A percentile compares a stretch with the other conserved stretches of the same genome.
phyloP scores from a whole-genome alignment of 2,113 vertebrate species.

The Peucedramus taeniatus region DNA sequence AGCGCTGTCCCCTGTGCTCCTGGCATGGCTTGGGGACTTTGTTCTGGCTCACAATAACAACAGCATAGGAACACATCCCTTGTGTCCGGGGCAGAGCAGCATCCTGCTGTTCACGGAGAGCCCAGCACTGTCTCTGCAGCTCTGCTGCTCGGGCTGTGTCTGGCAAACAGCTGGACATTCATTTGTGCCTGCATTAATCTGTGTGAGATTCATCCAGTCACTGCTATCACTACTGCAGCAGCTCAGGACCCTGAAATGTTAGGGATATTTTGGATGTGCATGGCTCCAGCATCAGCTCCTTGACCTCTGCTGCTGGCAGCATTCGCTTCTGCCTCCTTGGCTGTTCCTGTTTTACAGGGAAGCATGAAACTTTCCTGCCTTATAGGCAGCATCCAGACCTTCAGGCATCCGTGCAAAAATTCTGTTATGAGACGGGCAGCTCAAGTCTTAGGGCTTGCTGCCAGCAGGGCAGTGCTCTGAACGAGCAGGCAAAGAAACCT shows the following conservation, averaged over 20 bases:
- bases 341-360: background rate
- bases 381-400: background rate
- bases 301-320: background rate
- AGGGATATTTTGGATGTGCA: background rate
- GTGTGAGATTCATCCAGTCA: background rate
- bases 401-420: background rate
- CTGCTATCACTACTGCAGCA: background rate
- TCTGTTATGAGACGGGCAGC: background rate
- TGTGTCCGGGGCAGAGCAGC: background rate
- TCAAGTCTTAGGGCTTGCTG: background rate
- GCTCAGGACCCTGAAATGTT: background rate
- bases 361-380: background rate
- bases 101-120: fast-evolving
- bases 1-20: background rate
- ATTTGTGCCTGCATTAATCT: background rate
- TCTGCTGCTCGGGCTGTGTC: fast-evolving
- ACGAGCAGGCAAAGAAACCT: background rate
- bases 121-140: background rate
- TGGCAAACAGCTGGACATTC: background rate
- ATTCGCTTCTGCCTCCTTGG: background rate
- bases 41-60: slow-evolving; percentile 10
- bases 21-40: slow-evolving; percentile 19
- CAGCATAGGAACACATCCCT: background rate
- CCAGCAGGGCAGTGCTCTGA: background rate
- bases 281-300: background rate